A percentile compares a stretch with the other conserved stretches of the same genome.
Conservation (phyloP, 2,797 vertebrate genomes). For the Aeoliscus strigatus region DNA sequence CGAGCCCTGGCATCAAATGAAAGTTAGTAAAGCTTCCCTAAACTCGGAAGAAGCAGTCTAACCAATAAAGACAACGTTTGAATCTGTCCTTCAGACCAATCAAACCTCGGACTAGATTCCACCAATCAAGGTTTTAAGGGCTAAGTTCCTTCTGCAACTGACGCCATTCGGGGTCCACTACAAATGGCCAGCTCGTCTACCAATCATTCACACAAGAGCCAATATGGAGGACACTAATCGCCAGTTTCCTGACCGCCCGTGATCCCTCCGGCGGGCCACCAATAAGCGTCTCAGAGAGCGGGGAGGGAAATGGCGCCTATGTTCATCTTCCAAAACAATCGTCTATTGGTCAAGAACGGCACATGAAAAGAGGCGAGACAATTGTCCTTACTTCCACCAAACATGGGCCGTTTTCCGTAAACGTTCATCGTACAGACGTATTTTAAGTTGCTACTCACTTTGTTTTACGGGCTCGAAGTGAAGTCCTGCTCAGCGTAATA, state of each 20-base stretch:
- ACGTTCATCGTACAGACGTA: constrained; percentile 1
- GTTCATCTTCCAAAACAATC: constrained; percentile 85
- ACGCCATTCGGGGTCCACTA: constrained; percentile 73
- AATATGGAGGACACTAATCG: constrained; percentile 66
- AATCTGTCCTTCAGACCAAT: constrained; percentile 88
- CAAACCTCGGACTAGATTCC: constrained; percentile 88
- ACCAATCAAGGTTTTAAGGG: constrained; percentile 86
- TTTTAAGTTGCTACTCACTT: constrained; percentile 71
- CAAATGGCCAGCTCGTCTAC: constrained; percentile 6
- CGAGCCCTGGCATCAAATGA: constrained; percentile 43
- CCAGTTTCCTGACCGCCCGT: constrained; percentile 70
- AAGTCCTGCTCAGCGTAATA: constrained; percentile 76
- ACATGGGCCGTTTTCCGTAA: constrained; percentile 8
- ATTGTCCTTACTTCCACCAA: constrained; percentile 32
- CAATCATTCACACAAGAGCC: constrained; percentile 33
- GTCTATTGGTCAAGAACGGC: constrained; percentile 80
- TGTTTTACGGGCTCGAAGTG: constrained; percentile 67
- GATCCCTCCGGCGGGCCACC: constrained; percentile 79
- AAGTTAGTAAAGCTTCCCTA: constrained; percentile 74
- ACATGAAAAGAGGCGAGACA: constrained; percentile 65
- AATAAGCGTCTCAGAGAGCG: constrained; percentile 84
- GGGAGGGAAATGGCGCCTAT: constrained; percentile 85
- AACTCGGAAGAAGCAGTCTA: constrained; percentile 72
- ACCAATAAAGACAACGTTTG: constrained; percentile 87
- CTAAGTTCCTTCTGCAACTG: constrained; percentile 74